Evolutionary conservation across 2,113 vertebrate species (phyloP).

Genomic region (Chrysemys picta): DNA sequence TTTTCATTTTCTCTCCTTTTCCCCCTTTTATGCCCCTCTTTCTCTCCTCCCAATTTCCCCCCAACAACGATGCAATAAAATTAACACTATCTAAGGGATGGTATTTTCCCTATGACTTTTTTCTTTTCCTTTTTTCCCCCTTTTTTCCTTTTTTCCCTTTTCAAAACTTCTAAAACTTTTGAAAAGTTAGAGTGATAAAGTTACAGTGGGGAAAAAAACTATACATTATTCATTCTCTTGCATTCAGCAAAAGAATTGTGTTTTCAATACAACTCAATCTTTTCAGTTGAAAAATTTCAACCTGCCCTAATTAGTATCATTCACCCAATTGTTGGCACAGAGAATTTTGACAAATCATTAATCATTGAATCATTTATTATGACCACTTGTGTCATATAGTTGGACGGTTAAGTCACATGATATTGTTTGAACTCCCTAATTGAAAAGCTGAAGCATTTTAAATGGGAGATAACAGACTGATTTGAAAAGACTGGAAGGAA

Average conservation of each 20-base stretch:
- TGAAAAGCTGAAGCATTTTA: neutral
- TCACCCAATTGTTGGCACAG: neutral
- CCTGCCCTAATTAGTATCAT: neutral
- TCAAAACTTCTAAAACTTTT: neutral
- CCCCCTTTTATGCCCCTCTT: neutral
- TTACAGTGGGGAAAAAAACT: too few species aligned
- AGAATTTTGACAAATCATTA: neutral
- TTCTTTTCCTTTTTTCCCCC: neutral
- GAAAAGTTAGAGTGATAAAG: neutral
- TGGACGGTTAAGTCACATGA: neutral
- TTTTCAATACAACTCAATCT: neutral
- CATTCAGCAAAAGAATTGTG: neutral
- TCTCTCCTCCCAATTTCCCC: neutral
- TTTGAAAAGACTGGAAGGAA: neutral
- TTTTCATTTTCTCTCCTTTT: neutral
- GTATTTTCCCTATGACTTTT: neutral
- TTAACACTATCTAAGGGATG: neutral
- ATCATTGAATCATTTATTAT: neutral
- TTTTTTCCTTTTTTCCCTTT: neutral
- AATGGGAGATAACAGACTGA: neutral
- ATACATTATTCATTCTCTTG: too few species aligned
- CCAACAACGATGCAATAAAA: neutral
- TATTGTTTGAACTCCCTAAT: neutral
- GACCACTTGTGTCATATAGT: neutral
- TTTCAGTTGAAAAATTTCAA: neutral